Evolutionary conservation across 2,797 vertebrate genomes (phyloP), one percentile per base, ranked within the genome.

Genomic region (Bradypus variegatus): DNA sequence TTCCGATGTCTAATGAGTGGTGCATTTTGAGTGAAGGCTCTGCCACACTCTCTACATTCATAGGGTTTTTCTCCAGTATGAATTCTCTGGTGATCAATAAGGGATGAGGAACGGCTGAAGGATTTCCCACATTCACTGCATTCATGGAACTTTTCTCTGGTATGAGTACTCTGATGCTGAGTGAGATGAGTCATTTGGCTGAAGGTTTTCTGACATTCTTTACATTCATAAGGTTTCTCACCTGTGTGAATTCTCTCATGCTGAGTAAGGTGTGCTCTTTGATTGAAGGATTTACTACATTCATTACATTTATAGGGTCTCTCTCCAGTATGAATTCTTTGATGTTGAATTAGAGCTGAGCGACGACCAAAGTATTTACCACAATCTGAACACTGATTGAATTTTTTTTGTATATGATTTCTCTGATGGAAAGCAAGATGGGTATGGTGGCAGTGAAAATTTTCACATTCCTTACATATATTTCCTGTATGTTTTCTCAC

Each of bases 1-100:
- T 93, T 88, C 75, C 83, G 91, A 80, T 93, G 94, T 36, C 78
- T 92, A n/a, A 90, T 87, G 9, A 94, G 78, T 69, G 87, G 92
- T 23, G 91, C 65, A 27, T 84, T 95, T 86, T 89, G 93, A 58
- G 93, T 87, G 72, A 94, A 94, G 81, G 86, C 72, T 50, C 86
- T 87, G n/a, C 86, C 81, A 0, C 93, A 91, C 2, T 79, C 89
- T 38, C 83, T 78, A 79, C 93, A 89, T 27, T 84, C 67, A 9
- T 58, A 94, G 18, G 93, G 93, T n/a, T 89, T 89, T 38, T 95
- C 93, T 8, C 82, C 80, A 1, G 81, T 94, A 36, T 94, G 91
- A 27, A 84, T 90, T 53, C 88, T 84, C 85, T 79, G 90, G 41
- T 87, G 94, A 23, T 36, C 21, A 1, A 21, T 77, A 4, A 70